Percentiles rank a stretch among this genome's conserved stretches.
Conservation (phyloP, 2,888 invertebrate species). For the Latrodectus hesperus region DNA sequence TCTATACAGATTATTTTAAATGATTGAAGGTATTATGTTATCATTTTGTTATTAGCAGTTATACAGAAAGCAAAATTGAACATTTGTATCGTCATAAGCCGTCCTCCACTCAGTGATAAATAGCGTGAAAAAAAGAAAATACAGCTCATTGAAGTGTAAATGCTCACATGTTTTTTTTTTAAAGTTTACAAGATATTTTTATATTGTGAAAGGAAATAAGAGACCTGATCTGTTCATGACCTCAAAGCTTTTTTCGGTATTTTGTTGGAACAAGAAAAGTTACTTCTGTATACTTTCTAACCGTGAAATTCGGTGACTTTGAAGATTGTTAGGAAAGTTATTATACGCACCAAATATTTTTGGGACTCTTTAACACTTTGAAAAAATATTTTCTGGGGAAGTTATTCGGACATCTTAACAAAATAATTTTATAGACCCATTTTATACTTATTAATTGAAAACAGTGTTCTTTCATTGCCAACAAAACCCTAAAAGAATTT, state of each 20-base stretch:
- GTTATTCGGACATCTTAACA: too few species aligned
- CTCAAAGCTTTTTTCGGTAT: constrained; percentile 20
- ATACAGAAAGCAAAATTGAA: too few species aligned
- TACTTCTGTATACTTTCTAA: constrained; percentile 11
- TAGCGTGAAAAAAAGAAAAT: too few species aligned
- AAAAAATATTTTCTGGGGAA: constrained; percentile 2
- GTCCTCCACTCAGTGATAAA: too few species aligned
- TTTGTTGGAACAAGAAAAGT: not conserved
- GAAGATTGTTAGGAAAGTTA: constrained; percentile 23
- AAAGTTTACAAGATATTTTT: constrained; percentile 33
- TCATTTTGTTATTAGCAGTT: too few species aligned
- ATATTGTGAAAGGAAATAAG: constrained; percentile 3
- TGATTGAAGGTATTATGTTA: too few species aligned
- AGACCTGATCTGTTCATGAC: constrained; percentile 29
- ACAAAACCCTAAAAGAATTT: too few species aligned
- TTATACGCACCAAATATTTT: constrained; percentile 48
- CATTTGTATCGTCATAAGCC: too few species aligned
- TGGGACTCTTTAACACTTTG: constrained; percentile 9
- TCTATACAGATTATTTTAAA: too few species aligned
- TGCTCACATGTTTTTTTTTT: constrained; percentile 18
- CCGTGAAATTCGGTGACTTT: constrained; percentile 19
- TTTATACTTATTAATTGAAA: too few species aligned
- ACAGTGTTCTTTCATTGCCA: too few species aligned
- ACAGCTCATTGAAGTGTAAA: constrained; percentile 3
- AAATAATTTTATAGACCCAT: too few species aligned